phyloP scores from a whole-genome alignment of 2,888 invertebrate species.

The Stenolophus ochropezus region DNA sequence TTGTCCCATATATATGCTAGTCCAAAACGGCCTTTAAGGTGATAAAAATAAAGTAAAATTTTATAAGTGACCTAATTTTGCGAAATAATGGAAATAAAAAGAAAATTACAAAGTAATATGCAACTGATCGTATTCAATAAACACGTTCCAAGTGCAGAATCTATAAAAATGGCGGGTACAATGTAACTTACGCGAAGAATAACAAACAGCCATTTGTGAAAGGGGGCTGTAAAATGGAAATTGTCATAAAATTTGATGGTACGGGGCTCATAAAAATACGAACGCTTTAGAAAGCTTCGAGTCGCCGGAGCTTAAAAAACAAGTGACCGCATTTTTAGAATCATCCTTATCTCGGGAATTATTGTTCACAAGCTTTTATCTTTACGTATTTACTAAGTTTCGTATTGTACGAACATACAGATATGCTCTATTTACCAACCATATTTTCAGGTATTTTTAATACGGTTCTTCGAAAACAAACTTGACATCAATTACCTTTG shows the following conservation, averaged over 20 bases:
- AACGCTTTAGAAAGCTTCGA: constrained; percentile 44
- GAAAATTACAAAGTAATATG: constrained; percentile 23
- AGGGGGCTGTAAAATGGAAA: constrained; percentile 47
- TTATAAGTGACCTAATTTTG: no score
- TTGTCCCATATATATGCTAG: no score
- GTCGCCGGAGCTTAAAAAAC: constrained; percentile 48
- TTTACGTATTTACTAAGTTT: constrained; percentile 10
- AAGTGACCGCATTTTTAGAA: constrained; percentile 58
- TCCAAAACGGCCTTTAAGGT: no score
- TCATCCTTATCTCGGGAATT: constrained; percentile 47
- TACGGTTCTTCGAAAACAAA: not conserved
- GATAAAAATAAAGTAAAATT: no score
- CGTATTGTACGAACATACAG: not conserved
- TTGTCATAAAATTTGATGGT: constrained; percentile 57
- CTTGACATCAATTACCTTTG: no score
- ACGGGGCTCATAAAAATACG: constrained; percentile 54
- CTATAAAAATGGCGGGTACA: constrained; percentile 44
- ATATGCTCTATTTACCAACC: not conserved
- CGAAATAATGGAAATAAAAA: no score
- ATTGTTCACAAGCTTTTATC: constrained; percentile 26
- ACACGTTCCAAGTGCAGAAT: constrained; percentile 19
- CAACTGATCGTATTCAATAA: constrained; percentile 46
- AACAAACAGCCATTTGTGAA: constrained; percentile 49
- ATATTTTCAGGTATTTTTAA: not conserved
- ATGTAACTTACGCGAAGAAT: constrained; percentile 51